A percentile compares a stretch with the other conserved stretches of the same genome.
phyloP scores from a whole-genome alignment of 2,113 vertebrate genomes.

The Meles meles region DNA sequence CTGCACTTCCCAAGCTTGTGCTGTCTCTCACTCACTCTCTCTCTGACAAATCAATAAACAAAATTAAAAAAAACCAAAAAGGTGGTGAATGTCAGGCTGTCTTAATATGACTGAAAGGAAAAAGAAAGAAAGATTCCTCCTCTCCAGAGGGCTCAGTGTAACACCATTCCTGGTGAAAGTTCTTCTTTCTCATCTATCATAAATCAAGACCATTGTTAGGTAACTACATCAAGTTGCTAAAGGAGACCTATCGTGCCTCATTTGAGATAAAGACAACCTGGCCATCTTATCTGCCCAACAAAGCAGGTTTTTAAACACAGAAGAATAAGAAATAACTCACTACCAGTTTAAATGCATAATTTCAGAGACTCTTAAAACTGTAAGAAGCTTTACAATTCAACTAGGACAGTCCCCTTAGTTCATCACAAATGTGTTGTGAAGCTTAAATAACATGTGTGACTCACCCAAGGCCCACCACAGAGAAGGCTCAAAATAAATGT shows the following conservation, averaged over 20 bases:
- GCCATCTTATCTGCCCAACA: neutral
- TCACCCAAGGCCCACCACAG: neutral
- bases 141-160: neutral
- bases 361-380: constrained; percentile 11
- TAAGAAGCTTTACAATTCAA: constrained; percentile 10
- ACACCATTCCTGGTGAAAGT: neutral
- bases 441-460: neutral
- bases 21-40: neutral
- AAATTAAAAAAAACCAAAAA: too few relatives aligned
- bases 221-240: neutral
- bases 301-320: neutral
- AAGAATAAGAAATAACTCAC: neutral
- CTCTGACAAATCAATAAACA: neutral
- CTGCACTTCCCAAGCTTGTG: neutral
- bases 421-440: neutral
- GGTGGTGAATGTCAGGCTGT: neutral
- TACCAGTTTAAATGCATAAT: neutral
- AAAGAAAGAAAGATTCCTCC: neutral
- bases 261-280: neutral
- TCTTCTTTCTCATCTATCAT: neutral
- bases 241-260: neutral
- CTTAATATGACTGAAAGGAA: neutral
- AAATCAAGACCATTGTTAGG: neutral
- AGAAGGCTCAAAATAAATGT: neutral
- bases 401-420: neutral